Evolutionary conservation across 1,140 invertebrate genomes (phyloP).

Genomic region (Zaprionus inermis): DNA sequence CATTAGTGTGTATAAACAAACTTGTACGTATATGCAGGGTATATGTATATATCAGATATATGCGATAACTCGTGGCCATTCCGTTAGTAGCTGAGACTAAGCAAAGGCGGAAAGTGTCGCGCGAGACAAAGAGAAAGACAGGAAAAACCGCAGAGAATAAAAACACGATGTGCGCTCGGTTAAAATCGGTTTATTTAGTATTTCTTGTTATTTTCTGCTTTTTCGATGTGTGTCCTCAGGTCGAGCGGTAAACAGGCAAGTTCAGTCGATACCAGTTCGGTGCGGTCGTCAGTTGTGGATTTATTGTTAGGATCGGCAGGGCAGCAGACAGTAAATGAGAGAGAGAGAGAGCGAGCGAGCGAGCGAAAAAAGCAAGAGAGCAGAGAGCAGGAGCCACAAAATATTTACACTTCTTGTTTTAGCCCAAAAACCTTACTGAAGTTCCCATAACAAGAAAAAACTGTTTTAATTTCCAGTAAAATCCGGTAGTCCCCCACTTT

Average conservation of each 20-base stretch:
- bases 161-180: slow-evolving; percentile 11
- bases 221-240: slow-evolving; percentile 23
- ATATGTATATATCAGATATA: slow-evolving; percentile 5
- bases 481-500: not conserved
- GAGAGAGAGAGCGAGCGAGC: not conserved
- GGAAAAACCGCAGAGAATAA: slow-evolving; percentile 15
- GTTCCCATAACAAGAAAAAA: not conserved
- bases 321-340: not conserved
- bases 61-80: slow-evolving; percentile 27
- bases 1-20: slow-evolving; percentile 22
- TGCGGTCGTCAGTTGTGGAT: slow-evolving; percentile 3
- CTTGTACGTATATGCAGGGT: slow-evolving; percentile 5
- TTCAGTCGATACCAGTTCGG: slow-evolving; percentile 26
- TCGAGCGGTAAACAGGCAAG: slow-evolving; percentile 12
- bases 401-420: not conserved
- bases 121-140: slow-evolving; percentile 12
- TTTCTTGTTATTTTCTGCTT: slow-evolving; percentile 14
- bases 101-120: slow-evolving; percentile 31
- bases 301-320: not conserved
- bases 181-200: not conserved
- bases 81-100: slow-evolving; percentile 27
- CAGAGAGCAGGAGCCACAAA: not conserved
- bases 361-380: not conserved
- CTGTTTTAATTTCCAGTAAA: not conserved
- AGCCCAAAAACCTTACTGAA: not conserved